Evolutionary conservation across 2,113 vertebrate species (phyloP).

Genomic region (Rhabdornis inornatus): DNA sequence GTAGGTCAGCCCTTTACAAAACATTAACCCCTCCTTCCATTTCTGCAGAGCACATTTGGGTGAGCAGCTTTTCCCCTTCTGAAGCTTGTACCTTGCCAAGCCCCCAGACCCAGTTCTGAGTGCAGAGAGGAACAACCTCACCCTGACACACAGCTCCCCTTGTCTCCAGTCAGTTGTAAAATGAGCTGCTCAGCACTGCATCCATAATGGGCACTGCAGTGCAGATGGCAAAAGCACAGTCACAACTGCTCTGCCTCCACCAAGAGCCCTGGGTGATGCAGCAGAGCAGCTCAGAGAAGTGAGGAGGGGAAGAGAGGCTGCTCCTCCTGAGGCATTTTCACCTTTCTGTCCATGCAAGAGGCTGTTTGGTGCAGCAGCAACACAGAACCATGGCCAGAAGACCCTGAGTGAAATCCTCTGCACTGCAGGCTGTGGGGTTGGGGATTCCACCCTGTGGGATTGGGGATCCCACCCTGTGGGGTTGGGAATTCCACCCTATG

Average conservation of each 20-base stretch:
- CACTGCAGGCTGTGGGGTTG: neutral
- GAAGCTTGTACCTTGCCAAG: neutral
- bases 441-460: neutral
- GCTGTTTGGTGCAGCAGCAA: neutral
- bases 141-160: neutral
- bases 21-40: neutral
- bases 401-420: neutral
- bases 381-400: neutral
- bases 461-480: neutral
- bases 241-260: neutral
- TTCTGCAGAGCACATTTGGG: neutral
- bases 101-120: neutral
- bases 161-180: conserved; percentile 56
- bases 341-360: neutral
- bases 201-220: conserved; percentile 66
- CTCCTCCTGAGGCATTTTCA: neutral
- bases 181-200: conserved; percentile 53
- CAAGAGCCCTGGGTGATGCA: neutral
- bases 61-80: neutral
- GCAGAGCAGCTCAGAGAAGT: neutral
- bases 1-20: neutral
- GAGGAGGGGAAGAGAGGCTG: neutral
- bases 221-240: conserved; percentile 45
- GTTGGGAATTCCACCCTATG: neutral
- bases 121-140: neutral